These are phyloP conservation scores for Cantharis rustica DNA, from an alignment of 2,888 invertebrate species.

Conservation along the genomic window DNA sequence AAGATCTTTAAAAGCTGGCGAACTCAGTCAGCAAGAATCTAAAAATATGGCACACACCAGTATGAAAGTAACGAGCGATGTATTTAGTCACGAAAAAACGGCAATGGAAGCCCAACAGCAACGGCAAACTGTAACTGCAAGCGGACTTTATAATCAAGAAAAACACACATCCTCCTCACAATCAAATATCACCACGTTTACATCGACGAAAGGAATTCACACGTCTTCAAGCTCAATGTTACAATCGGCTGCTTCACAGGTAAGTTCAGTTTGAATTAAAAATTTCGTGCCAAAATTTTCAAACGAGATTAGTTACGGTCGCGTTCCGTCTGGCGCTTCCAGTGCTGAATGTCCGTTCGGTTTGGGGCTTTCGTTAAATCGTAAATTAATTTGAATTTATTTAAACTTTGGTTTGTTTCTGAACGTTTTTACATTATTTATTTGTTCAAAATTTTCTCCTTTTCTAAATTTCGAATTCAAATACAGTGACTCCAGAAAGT, in stretches of 20 bases:
- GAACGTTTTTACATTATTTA: no score
- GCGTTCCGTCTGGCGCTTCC: not conserved
- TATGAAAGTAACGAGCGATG: constrained; percentile 84
- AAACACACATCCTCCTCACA: constrained; percentile 76
- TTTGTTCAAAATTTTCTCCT: no score
- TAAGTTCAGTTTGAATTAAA: constrained; percentile 13
- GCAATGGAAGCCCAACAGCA: constrained; percentile 70
- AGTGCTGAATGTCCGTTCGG: no score
- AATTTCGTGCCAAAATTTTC: not conserved
- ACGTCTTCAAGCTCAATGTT: constrained; percentile 60
- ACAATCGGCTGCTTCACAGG: constrained; percentile 44
- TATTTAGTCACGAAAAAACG: constrained; percentile 83
- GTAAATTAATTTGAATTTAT: no score
- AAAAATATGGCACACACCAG: constrained; percentile 84
- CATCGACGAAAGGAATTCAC: constrained; percentile 75
- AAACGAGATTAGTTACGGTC: not conserved
- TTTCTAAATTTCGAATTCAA: no score
- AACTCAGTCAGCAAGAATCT: constrained; percentile 83
- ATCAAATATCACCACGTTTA: constrained; percentile 76
- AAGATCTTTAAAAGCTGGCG: constrained; percentile 80
- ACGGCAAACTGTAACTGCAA: constrained; percentile 78
- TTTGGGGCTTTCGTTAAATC: no score
- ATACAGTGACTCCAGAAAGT: no score
- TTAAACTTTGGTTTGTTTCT: no score
- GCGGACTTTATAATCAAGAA: constrained; percentile 76